Percentiles rank a stretch among this genome's conserved stretches.
Conservation (phyloP, 2,888 invertebrate genomes). For the Choreutis nemorana region DNA sequence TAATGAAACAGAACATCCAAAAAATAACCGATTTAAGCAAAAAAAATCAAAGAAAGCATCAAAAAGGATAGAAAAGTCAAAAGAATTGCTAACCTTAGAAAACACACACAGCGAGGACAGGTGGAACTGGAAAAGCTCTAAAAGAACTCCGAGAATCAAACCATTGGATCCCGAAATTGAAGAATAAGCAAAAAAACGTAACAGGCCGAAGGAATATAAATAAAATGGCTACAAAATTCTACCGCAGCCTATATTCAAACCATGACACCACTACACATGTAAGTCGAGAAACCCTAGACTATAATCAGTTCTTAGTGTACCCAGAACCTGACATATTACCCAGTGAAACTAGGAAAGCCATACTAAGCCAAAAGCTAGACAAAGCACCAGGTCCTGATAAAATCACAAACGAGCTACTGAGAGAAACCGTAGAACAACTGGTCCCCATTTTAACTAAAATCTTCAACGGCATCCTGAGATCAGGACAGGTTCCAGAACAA, state of each 20-base stretch:
- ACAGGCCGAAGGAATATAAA: no score
- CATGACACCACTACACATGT: no score
- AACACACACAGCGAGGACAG: no score
- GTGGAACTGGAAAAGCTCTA: no score
- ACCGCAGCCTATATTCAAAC: no score
- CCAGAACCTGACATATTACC: neutral
- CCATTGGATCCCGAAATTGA: no score
- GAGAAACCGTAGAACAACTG: conserved; percentile 1
- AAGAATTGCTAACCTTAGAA: no score
- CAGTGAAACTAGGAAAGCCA: conserved; percentile 1
- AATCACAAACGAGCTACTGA: conserved; percentile 1
- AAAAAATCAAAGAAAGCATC: conserved; percentile 5
- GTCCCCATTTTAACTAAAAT: conserved; percentile 2
- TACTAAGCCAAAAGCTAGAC: neutral
- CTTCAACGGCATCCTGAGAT: conserved; percentile 8
- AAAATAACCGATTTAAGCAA: conserved; percentile 4
- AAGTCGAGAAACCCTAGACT: no score
- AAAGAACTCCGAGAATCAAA: no score
- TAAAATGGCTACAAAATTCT: no score
- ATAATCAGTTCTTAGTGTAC: conserved; percentile 1
- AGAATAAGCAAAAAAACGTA: no score
- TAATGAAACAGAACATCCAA: conserved; percentile 5
- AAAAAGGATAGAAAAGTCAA: neutral
- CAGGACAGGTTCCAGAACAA: conserved; percentile 8
- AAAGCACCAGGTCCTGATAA: conserved; percentile 10